Percentiles rank a stretch among this genome's conserved stretches.
Evolutionary conservation across 1,140 invertebrate genomes (phyloP).

Genomic region (Drosophila pseudoananassae): DNA sequence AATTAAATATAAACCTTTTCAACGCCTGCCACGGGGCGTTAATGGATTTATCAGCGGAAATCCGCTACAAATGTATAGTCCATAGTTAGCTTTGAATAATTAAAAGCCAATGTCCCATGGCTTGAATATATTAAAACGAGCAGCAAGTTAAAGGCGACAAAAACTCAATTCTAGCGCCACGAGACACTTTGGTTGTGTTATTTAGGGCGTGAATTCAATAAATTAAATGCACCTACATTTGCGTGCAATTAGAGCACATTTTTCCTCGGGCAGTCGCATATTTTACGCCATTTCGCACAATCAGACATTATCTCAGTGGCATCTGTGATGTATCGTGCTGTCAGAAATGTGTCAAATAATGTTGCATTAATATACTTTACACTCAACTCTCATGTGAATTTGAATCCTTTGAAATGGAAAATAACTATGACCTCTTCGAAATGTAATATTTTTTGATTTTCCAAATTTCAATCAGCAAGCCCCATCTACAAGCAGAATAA

Average conservation of each 20-base stretch:
- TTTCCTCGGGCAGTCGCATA: constrained; percentile 12
- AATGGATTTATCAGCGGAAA: constrained; percentile 52
- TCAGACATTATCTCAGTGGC: constrained; percentile 20
- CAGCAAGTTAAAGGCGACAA: constrained; percentile 13
- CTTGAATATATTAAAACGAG: constrained; percentile 47
- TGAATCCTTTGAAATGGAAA: neutral
- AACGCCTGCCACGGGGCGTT: constrained; percentile 29
- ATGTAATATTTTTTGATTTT: too few species aligned
- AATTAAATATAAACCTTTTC: constrained; percentile 42
- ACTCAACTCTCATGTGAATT: neutral
- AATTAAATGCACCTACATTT: constrained; percentile 27
- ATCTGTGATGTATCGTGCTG: neutral
- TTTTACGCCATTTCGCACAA: constrained; percentile 20
- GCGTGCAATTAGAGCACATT: constrained; percentile 32
- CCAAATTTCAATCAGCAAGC: too few species aligned
- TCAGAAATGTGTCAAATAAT: constrained; percentile 9
- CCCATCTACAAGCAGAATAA: neutral
- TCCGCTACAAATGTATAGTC: constrained; percentile 42
- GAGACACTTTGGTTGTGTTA: neutral
- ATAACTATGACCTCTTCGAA: too few species aligned
- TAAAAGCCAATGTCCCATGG: constrained; percentile 38
- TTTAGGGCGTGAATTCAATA: constrained; percentile 41
- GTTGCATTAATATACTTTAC: constrained; percentile 1
- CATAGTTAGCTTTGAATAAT: constrained; percentile 44
- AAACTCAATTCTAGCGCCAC: neutral